Percentiles rank a stretch among this genome's conserved stretches.
Conservation (phyloP, 2,888 invertebrate species). For the Sphaerophoria rueppellii region DNA sequence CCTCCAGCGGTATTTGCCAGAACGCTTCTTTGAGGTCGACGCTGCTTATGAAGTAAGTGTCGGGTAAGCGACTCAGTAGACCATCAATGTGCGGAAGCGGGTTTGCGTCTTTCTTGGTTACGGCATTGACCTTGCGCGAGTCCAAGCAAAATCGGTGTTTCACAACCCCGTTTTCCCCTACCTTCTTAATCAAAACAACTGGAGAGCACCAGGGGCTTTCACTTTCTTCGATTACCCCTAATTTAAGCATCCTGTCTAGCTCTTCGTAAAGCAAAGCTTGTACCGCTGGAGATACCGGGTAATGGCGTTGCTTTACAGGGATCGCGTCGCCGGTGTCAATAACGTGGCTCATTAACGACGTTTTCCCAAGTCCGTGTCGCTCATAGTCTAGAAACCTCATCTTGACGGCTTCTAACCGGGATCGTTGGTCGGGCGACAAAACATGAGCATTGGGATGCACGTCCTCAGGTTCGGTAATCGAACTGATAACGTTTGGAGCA, state of each 20-base stretch:
- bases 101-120: too few relatives aligned
- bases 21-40: too few relatives aligned
- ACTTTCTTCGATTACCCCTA: too few relatives aligned
- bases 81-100: too few relatives aligned
- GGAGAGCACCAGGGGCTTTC: conserved; percentile 29
- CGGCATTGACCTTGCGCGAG: conserved; percentile 31
- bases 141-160: conserved; percentile 25
- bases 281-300: too few relatives aligned
- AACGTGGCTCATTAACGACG: conserved; percentile 25
- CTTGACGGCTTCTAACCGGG: not conserved
- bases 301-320: too few relatives aligned
- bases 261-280: too few relatives aligned
- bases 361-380: conserved; percentile 28
- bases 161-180: conserved; percentile 25
- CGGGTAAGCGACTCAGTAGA: too few relatives aligned
- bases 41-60: too few relatives aligned
- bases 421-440: not conserved
- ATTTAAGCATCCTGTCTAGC: too few relatives aligned
- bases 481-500: conserved; percentile 11
- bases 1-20: too few relatives aligned
- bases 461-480: not conserved
- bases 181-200: conserved; percentile 73
- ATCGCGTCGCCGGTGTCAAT: too few relatives aligned
- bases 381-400: not conserved
- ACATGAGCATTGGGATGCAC: not conserved